phyloP scores from a whole-genome alignment of 2,888 invertebrate genomes.

The Anagyrus pseudococci region DNA sequence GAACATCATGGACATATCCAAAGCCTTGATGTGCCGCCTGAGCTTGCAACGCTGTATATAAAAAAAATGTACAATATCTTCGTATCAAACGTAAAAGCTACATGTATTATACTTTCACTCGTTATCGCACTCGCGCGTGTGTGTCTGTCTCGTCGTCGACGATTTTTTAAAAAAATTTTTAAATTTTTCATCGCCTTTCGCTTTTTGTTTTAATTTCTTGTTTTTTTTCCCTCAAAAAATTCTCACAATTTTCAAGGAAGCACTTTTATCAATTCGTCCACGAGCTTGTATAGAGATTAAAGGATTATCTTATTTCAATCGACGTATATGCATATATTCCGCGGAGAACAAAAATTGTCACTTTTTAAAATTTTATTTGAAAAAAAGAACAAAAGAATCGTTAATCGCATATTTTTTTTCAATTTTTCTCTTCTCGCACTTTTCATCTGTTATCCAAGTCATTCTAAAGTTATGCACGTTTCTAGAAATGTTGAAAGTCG shows the following conservation, averaged over 20 bases:
- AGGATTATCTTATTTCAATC: neutral
- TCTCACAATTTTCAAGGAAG: slow-evolving; percentile 30
- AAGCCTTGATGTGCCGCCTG: too few species aligned
- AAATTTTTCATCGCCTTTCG: neutral
- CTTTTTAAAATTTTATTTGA: neutral
- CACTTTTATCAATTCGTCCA: slow-evolving; percentile 20
- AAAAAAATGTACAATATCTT: slow-evolving; percentile 33
- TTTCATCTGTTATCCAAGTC: too few species aligned
- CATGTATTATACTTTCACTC: slow-evolving; percentile 23
- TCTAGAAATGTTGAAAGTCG: too few species aligned
- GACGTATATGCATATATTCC: neutral
- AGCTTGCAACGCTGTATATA: slow-evolving; percentile 13
- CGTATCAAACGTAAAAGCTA: slow-evolving; percentile 33
- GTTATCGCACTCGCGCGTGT: slow-evolving; percentile 22
- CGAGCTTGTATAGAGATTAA: slow-evolving; percentile 9
- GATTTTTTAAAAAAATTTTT: too few species aligned
- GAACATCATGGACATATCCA: slow-evolving; percentile 3
- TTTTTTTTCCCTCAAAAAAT: slow-evolving; percentile 26
- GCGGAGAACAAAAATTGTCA: neutral
- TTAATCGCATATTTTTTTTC: neutral
- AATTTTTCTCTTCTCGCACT: neutral
- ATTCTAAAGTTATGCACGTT: too few species aligned
- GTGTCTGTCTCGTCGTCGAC: too few species aligned
- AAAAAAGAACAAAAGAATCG: neutral
- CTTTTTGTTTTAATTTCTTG: neutral